Evolutionary conservation across 2,113 vertebrate species (phyloP).

Genomic region (Platysteira castanea): DNA sequence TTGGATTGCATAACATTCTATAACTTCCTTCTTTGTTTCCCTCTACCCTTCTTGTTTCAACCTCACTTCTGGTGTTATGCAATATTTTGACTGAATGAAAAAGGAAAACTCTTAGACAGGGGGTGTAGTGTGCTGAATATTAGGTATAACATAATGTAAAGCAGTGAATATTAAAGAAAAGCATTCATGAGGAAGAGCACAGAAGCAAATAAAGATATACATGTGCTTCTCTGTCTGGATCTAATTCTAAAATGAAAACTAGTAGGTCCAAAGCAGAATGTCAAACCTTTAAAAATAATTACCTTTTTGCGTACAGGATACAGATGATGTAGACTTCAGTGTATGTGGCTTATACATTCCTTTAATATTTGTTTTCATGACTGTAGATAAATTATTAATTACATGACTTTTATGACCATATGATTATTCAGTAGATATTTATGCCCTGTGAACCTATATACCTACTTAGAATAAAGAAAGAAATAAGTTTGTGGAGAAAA

Average conservation of each 20-base stretch:
- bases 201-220: not conserved
- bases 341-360: not conserved
- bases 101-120: not conserved
- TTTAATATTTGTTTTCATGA: not conserved
- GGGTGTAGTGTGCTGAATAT: accelerated
- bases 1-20: accelerated
- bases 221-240: not conserved
- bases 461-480: not conserved
- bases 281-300: not conserved
- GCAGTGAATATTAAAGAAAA: not conserved
- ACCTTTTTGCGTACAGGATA: not conserved
- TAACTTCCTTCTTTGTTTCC: not conserved
- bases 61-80: not conserved
- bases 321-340: not conserved
- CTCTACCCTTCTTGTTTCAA: not conserved
- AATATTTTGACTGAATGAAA: not conserved
- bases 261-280: not conserved
- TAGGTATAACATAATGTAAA: not conserved
- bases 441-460: not conserved
- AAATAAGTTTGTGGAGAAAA: not conserved
- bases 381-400: not conserved
- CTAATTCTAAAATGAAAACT: not conserved
- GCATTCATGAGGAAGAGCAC: not conserved
- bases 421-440: not conserved
- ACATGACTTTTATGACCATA: not conserved